Evolutionary conservation across 2,888 invertebrate genomes (phyloP).

Genomic region (Maniola hyperantus): DNA sequence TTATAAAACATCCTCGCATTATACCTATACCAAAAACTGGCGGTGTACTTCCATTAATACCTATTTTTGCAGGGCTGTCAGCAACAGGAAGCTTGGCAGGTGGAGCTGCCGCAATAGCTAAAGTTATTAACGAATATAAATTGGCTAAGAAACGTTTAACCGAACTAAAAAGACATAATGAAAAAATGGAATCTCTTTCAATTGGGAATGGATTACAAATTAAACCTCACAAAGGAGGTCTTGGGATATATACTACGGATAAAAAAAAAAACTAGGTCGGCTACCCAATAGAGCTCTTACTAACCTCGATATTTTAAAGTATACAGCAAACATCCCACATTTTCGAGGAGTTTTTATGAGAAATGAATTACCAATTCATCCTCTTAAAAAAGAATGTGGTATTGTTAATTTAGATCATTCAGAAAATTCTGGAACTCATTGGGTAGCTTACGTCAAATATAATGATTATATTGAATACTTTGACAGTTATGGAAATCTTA

Average conservation of each 20-base stretch:
- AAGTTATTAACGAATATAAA: not conserved
- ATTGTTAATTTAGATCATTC: not conserved
- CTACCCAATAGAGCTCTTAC: not conserved
- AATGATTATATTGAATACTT: constrained; percentile 20
- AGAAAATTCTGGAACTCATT: constrained; percentile 9
- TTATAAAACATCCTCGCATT: not conserved
- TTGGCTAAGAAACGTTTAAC: not conserved
- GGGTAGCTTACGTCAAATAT: constrained; percentile 14
- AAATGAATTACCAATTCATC: not conserved
- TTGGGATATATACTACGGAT: not conserved
- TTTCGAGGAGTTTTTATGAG: not conserved
- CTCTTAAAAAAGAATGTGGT: not conserved
- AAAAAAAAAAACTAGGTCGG: not conserved
- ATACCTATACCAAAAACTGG: constrained; percentile 4
- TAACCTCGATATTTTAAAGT: not conserved
- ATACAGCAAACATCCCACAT: not conserved
- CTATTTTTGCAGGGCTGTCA: constrained; percentile 1
- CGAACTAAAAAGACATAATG: constrained; percentile 1
- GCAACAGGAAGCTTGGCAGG: not conserved
- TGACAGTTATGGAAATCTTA: constrained; percentile 19
- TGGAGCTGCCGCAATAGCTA: not conserved
- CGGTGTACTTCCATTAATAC: not conserved
- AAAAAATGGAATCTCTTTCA: not conserved
- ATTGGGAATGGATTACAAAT: not conserved
- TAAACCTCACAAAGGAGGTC: not conserved